Conservation (phyloP, 2,888 invertebrate genomes). For the Polia nebulosa region DNA sequence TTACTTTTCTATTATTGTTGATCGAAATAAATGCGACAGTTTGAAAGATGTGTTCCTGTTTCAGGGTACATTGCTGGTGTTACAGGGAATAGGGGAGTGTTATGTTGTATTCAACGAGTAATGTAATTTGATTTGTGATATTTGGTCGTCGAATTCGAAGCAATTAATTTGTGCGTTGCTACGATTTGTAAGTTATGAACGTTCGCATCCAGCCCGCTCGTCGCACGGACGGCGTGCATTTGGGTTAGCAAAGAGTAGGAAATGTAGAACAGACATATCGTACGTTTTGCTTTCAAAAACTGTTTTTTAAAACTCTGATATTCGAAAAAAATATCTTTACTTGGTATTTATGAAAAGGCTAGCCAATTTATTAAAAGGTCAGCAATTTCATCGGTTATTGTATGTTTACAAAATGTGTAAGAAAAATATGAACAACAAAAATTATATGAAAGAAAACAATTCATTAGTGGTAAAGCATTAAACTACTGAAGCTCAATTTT, state of each 20-base stretch:
- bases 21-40: slow-evolving; percentile 43
- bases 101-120: slow-evolving; percentile 34
- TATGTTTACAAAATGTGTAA: too few relatives aligned
- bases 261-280: slow-evolving; percentile 15
- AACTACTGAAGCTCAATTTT: not conserved
- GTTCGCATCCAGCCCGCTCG: slow-evolving; percentile 76
- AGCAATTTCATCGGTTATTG: too few relatives aligned
- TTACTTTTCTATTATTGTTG: slow-evolving; percentile 71
- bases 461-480: not conserved
- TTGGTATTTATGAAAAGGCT: too few relatives aligned
- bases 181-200: slow-evolving; percentile 78
- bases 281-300: not conserved
- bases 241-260: slow-evolving; percentile 65
- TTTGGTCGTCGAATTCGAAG: slow-evolving; percentile 57
- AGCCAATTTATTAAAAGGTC: too few relatives aligned
- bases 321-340: not conserved
- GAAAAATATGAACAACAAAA: too few relatives aligned
- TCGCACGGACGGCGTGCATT: slow-evolving; percentile 70
- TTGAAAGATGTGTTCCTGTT: slow-evolving; percentile 25
- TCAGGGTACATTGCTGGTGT: slow-evolving; percentile 53
- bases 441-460: not conserved
- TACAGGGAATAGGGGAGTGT: slow-evolving; percentile 13
- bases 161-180: slow-evolving; percentile 73
- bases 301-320: not conserved
- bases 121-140: slow-evolving; percentile 58